Evolutionary conservation across 2,113 vertebrate genomes (phyloP), one percentile per base, ranked within the genome.

Genomic region (Ictalurus furcatus): DNA sequence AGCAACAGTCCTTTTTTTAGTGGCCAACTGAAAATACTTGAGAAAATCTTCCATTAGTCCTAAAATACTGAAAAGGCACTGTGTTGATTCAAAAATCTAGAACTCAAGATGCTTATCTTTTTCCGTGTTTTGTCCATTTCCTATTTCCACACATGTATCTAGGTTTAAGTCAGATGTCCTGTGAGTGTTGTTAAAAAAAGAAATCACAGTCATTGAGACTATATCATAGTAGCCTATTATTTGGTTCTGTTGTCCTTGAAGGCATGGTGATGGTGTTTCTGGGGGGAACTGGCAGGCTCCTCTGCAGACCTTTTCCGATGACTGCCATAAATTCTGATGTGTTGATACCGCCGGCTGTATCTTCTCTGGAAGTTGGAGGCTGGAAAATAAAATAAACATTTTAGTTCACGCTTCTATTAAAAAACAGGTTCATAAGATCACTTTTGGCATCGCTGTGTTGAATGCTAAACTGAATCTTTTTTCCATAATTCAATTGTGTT

Each of bases 351-450:
- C 95, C 96, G 96, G 91, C 96, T 94, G 88, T 97, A 97, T 93
- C 94, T 95, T 96, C 96, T 97, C 96, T 98, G 98, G 94, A 97
- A 99, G 91, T 93, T 94, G 67, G 98, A 99, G 21, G 98, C 98
- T 99, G 95, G 88, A 92, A 95, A 90, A 87, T 85, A 92, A 90
- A 85, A 44, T 30, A 3, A 52, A 73, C 30, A 86, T 59, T 82
- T 63, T 58, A 84, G 34, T 25, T 58, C n/a, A 58, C 5, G 11
- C 7, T 56, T 81, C 25, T 30, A 11, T 56, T n/a, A 28, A 28
- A 79, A 48, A 74, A 52, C 25, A 59, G 7, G 19, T 81, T 59
- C 6, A 6, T 48, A 63, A 28, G 34, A 56, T 83, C 13, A 83
- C 54, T 59, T 73, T 58, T 88, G 48, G 44, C 79, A 48, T 12